phyloP scores from a whole-genome alignment of 2,888 invertebrate species.

The Lapara coniferarum region DNA sequence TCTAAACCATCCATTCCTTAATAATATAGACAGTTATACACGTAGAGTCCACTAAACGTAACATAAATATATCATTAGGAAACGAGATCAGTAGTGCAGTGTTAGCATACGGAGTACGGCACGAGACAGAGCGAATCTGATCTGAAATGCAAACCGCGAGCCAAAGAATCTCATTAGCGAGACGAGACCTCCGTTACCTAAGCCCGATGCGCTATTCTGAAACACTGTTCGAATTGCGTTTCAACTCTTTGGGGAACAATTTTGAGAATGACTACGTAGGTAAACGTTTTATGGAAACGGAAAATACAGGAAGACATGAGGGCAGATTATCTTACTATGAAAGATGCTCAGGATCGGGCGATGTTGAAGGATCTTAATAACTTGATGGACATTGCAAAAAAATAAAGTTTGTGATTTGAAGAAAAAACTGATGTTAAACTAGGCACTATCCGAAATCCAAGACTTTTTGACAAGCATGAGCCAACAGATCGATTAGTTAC shows the following conservation, averaged over 20 bases:
- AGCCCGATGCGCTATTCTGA: conserved; percentile 58
- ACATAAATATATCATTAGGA: conserved; percentile 51
- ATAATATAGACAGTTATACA: not conserved
- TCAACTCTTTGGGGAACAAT: not conserved
- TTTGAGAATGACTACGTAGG: not conserved
- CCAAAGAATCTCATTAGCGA: conserved; percentile 82
- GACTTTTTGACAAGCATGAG: too few relatives aligned
- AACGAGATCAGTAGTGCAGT: conserved; percentile 58
- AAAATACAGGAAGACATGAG: too few relatives aligned
- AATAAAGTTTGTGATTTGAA: too few relatives aligned
- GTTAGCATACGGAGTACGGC: conserved; percentile 31
- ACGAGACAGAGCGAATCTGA: conserved; percentile 57
- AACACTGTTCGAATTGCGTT: not conserved
- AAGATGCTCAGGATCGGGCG: too few relatives aligned
- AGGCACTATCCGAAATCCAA: too few relatives aligned
- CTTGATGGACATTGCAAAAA: too few relatives aligned
- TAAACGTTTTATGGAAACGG: too few relatives aligned
- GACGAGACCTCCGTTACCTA: conserved; percentile 65
- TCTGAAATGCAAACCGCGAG: conserved; percentile 82
- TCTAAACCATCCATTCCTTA: not conserved
- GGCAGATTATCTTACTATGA: too few relatives aligned
- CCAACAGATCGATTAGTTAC: too few relatives aligned
- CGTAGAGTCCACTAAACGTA: conserved; percentile 8
- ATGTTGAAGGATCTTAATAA: too few relatives aligned
- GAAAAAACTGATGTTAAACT: too few relatives aligned